Percentiles rank a stretch among this genome's conserved stretches.
These are phyloP conservation scores for Bellardia bayeri DNA, from an alignment of 2,888 invertebrate species.

Conservation along the genomic window DNA sequence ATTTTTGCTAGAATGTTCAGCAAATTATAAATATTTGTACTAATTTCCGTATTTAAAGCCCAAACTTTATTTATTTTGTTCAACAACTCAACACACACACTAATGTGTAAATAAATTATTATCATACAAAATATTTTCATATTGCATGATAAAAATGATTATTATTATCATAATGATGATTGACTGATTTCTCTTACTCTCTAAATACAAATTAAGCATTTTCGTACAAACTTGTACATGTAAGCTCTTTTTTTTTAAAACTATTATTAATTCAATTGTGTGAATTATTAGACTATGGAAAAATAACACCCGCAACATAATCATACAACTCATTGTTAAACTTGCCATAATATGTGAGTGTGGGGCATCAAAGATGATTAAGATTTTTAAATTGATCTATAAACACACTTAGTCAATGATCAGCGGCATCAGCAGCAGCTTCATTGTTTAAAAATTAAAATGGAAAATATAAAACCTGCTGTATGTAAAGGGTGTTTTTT, in stretches of 20 bases:
- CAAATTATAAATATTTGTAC: too few relatives aligned
- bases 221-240: not conserved
- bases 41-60: not conserved
- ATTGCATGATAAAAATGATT: conserved; percentile 41
- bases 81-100: not conserved
- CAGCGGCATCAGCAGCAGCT: not conserved
- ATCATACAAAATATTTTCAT: not conserved
- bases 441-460: not conserved
- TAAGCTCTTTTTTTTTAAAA: not conserved
- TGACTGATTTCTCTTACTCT: conserved; percentile 30
- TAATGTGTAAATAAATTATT: not conserved
- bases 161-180: conserved; percentile 4
- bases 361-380: conserved; percentile 10
- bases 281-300: conserved; percentile 63
- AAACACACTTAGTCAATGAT: conserved; percentile 54
- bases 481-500: too few relatives aligned
- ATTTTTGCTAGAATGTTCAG: too few relatives aligned
- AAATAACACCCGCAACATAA: conserved; percentile 51
- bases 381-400: conserved; percentile 55
- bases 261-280: conserved; percentile 47
- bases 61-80: not conserved
- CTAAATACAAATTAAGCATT: not conserved
- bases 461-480: not conserved
- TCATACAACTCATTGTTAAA: conserved; percentile 43
- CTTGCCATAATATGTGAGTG: not conserved